Percentiles rank a stretch among this genome's conserved stretches.
These are phyloP conservation scores for Xestia ashworthii DNA, from an alignment of 2,888 invertebrate genomes.

Conservation along the genomic window DNA sequence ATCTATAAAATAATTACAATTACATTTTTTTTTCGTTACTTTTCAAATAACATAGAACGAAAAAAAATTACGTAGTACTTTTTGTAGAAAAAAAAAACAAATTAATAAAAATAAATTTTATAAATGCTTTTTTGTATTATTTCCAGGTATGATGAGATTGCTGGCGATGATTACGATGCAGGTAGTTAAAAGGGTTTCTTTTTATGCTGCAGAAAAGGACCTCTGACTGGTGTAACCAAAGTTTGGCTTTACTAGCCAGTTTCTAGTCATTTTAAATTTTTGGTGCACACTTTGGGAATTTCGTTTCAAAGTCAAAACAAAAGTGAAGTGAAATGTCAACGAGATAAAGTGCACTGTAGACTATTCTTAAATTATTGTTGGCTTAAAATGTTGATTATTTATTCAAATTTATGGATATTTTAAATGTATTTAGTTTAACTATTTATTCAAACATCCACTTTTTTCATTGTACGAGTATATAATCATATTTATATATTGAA, in stretches of 20 bases:
- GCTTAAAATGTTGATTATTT: background rate
- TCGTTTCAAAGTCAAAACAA: background rate
- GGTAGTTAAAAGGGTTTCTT: background rate
- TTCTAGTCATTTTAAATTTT: conserved; percentile 19
- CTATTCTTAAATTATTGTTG: background rate
- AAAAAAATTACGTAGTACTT: no score
- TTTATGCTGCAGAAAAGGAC: background rate
- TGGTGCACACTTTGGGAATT: background rate
- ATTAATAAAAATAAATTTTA: no score
- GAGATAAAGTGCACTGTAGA: background rate
- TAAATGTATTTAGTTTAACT: background rate
- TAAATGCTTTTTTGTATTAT: background rate
- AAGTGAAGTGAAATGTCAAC: background rate
- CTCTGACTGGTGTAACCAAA: no score
- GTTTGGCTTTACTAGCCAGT: background rate
- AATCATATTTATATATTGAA: background rate
- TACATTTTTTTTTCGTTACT: no score
- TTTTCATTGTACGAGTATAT: background rate
- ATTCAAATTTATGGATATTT: background rate
- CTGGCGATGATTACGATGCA: background rate
- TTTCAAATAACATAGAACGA: no score
- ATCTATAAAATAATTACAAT: background rate
- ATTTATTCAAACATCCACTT: background rate
- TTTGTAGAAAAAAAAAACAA: no score
- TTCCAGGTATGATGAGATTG: background rate